Evolutionary conservation across 1,140 invertebrate species (phyloP).

Genomic region (Druon quercuslanigerum): DNA sequence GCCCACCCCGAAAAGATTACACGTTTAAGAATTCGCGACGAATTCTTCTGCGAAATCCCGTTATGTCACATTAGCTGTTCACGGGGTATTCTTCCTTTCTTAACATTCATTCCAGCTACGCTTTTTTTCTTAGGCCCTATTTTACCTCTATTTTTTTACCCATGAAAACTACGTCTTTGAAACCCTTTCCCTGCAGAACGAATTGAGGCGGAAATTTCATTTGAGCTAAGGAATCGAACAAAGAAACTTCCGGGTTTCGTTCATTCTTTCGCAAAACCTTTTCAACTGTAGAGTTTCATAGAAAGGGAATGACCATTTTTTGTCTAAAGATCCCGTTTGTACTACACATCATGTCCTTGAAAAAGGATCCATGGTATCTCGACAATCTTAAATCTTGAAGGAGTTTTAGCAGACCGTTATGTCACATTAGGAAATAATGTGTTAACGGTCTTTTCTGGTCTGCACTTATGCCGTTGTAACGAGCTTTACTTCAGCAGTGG

Average conservation of each 20-base stretch:
- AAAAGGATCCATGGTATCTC: conserved; percentile 39
- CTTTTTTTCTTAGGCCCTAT: conserved; percentile 12
- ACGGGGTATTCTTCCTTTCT: conserved; percentile 34
- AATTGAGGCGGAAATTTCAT: too few relatives aligned
- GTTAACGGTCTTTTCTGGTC: conserved; percentile 64
- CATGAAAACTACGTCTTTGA: too few relatives aligned
- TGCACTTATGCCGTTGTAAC: too few relatives aligned
- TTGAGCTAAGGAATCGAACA: too few relatives aligned
- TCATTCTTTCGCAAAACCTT: too few relatives aligned
- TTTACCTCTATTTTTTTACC: too few relatives aligned
- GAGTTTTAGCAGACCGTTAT: conserved; percentile 66
- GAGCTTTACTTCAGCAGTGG: too few relatives aligned
- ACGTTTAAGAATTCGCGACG: conserved; percentile 64
- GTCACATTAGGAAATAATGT: conserved; percentile 71
- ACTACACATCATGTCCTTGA: conserved; percentile 47
- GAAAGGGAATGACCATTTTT: conserved; percentile 21
- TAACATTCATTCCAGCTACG: neutral
- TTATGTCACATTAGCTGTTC: conserved; percentile 71
- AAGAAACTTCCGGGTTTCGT: too few relatives aligned
- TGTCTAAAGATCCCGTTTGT: conserved; percentile 54
- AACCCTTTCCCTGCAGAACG: too few relatives aligned
- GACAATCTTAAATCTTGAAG: conserved; percentile 37
- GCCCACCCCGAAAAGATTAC: conserved; percentile 59
- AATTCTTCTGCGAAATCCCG: conserved; percentile 69
- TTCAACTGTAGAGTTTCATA: too few relatives aligned